phyloP scores from a whole-genome alignment of 1,140 invertebrate species.

The Nautilus pompilius region DNA sequence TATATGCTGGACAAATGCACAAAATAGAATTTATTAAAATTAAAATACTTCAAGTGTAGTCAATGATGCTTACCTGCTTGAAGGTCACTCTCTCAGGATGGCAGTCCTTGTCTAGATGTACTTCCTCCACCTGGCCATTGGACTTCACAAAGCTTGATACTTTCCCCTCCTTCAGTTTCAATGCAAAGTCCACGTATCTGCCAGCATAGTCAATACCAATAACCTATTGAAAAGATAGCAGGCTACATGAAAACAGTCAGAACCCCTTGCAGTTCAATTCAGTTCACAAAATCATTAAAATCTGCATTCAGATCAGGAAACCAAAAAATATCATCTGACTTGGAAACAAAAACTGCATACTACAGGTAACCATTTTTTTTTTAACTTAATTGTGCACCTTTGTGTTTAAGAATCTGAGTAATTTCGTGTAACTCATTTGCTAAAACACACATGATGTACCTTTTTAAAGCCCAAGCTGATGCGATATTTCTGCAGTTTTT shows the following conservation, averaged over 20 bases:
- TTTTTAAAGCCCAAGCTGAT: too few relatives aligned
- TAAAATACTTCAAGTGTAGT: neutral
- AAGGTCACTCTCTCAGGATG: conserved; percentile 33
- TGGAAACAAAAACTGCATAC: conserved; percentile 2
- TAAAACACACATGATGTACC: too few relatives aligned
- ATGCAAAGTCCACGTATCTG: conserved; percentile 36
- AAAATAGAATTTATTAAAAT: neutral
- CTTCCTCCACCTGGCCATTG: conserved; percentile 10
- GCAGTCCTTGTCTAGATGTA: conserved; percentile 12
- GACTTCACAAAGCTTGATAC: conserved; percentile 16
- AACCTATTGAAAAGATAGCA: conserved; percentile 30
- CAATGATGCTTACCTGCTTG: conserved; percentile 44
- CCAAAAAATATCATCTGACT: conserved; percentile 1
- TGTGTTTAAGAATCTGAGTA: too few relatives aligned
- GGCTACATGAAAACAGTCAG: neutral
- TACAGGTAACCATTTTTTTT: neutral
- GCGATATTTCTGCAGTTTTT: too few relatives aligned
- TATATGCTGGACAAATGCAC: neutral
- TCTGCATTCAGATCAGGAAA: neutral
- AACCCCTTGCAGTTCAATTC: neutral
- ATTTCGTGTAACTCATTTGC: too few relatives aligned
- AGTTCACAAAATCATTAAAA: neutral
- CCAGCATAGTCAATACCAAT: conserved; percentile 41
- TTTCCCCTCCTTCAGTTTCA: conserved; percentile 28
- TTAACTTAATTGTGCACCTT: too few relatives aligned